Conservation (phyloP, 92 coral and sea anemone species). For the Epizoanthus scotinus region DNA sequence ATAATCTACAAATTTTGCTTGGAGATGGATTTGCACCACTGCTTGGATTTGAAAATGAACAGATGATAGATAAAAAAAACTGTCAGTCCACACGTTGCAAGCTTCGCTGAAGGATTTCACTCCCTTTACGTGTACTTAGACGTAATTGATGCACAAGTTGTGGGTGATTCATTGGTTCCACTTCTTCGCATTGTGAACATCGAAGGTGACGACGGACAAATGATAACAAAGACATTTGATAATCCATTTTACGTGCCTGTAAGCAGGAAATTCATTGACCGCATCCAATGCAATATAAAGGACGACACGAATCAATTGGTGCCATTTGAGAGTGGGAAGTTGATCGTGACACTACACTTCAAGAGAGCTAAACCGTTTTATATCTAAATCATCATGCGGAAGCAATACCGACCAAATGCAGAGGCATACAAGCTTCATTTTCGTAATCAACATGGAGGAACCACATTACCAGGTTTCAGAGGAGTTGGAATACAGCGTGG, state of each 20-base stretch:
- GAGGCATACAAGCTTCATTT: conserved; percentile 27
- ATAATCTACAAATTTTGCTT: no score
- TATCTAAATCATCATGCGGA: conserved; percentile 16
- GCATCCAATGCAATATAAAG: conserved; percentile 62
- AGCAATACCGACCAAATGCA: not conserved
- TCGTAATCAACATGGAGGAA: conserved; percentile 20
- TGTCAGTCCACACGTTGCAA: conserved; percentile 44
- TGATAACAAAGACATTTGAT: conserved; percentile 48
- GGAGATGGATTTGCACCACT: no score
- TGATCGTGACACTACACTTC: conserved; percentile 54
- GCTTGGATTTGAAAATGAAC: not conserved
- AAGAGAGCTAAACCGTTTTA: conserved; percentile 42
- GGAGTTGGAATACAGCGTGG: conserved; percentile 45
- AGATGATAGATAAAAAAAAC: conserved; percentile 6
- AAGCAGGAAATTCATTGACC: conserved; percentile 42
- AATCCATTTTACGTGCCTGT: conserved; percentile 51
- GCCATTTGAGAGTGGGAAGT: conserved; percentile 60
- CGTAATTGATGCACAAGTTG: conserved; percentile 44
- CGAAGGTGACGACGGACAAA: conserved; percentile 47
- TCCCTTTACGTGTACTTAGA: conserved; percentile 50
- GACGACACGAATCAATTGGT: conserved; percentile 56
- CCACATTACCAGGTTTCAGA: conserved; percentile 31
- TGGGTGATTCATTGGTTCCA: conserved; percentile 54
- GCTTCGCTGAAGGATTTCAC: conserved; percentile 40
- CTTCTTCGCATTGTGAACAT: conserved; percentile 45